Evolutionary conservation across 2,888 invertebrate species (phyloP), one percentile per base, ranked within the genome.

Genomic region (Drosophila fungiperda): DNA sequence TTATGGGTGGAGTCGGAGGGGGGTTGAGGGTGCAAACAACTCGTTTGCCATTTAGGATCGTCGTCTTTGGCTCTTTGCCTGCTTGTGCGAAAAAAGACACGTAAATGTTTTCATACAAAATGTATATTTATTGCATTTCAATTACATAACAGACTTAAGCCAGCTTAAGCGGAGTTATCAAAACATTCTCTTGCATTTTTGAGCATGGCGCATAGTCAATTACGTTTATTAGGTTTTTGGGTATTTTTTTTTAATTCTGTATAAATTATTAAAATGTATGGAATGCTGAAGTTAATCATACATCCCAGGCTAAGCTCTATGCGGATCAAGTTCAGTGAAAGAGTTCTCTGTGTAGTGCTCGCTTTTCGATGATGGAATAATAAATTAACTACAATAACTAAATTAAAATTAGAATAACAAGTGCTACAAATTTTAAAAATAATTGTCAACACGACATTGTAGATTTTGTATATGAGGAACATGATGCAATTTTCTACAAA

Each of bases 1-100:
- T 42, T 35, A n/a, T 35, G 48, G 23, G 8, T n/a, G 4, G n/a
- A 5, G 40, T 57, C 42, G 20, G 3, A 17, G 0, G 52, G 52
- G 40, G 20, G 9, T 42, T 11, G 20, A 3, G 20, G 9, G 20
- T 42, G 57, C 40, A 15, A 26, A 20, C 17, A 26, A 15, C 26
- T 48, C 12, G 12, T 58, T 29, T 55, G 55, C 40, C 40, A 12
- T 57, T 20, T 32, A 20, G 15, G 57, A 20, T 40, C n/a, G 12
- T 29, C n/a, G n/a, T 40, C n/a, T 55, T 12, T 12, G 26, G 17
- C n/a, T 23, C 20, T 4, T 29, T 26, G 48, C 2, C 32, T 20
- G 32, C n/a, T 50, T 49, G n/a, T 32, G 36, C 62, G 15, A 6
- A 12, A 38, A 5, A 8, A 4, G 8, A 15, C 29, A 15, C n/a